A percentile compares a stretch with the other conserved stretches of the same genome.
Evolutionary conservation across 2,113 vertebrate species (phyloP).

Genomic region (Murina feae): DNA sequence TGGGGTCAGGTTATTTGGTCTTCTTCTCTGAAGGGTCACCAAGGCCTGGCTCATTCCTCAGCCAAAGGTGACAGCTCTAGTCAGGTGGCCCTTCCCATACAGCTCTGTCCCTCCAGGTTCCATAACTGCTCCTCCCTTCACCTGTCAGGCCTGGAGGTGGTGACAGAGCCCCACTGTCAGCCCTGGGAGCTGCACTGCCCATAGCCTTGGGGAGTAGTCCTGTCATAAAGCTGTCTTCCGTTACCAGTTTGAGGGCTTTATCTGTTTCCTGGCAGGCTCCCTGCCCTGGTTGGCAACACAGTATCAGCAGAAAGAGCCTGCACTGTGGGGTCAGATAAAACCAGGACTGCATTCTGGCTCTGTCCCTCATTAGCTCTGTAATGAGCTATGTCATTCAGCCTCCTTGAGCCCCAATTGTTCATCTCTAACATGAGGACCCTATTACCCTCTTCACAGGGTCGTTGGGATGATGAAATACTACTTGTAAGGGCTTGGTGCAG

Average conservation of each 20-base stretch:
- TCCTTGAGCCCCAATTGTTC: not conserved
- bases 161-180: not conserved
- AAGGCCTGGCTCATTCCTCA: not conserved
- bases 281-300: not conserved
- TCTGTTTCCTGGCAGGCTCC: not conserved
- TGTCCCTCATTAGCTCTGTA: not conserved
- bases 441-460: not conserved
- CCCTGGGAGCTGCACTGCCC: not conserved
- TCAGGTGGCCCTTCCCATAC: not conserved
- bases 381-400: not conserved
- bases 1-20: not conserved
- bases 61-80: not conserved
- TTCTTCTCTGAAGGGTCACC: not conserved
- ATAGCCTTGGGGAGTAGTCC: not conserved
- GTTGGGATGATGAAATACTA: not conserved
- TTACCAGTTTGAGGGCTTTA: not conserved
- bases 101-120: not conserved
- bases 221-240: not conserved
- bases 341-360: not conserved
- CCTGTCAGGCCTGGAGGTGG: not conserved
- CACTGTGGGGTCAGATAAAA: not conserved
- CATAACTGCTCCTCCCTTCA: not conserved
- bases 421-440: not conserved
- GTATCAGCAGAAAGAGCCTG: not conserved
- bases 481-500: not conserved